A percentile compares a stretch with the other conserved stretches of the same genome.
Evolutionary conservation across 2,888 invertebrate species (phyloP).

Genomic region (Hypomecis punctinalis): DNA sequence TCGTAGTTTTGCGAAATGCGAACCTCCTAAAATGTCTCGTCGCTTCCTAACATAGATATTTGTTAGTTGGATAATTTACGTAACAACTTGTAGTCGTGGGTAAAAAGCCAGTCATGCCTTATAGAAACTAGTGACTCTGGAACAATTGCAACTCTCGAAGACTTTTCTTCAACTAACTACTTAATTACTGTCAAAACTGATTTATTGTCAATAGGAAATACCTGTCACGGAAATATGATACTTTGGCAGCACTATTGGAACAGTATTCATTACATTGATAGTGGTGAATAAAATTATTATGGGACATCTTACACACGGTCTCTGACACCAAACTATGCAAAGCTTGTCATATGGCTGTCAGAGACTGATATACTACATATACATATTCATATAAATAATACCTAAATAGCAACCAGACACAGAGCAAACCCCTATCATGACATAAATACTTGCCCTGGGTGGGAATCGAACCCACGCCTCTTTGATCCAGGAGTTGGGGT

Average conservation of each 20-base stretch:
- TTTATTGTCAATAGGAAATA: slow-evolving; percentile 22
- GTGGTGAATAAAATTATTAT: too few relatives aligned
- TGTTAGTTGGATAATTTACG: slow-evolving; percentile 35
- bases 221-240: slow-evolving; percentile 14
- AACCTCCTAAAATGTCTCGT: slow-evolving; percentile 41
- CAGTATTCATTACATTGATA: too few relatives aligned
- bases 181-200: slow-evolving; percentile 32
- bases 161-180: slow-evolving; percentile 16
- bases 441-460: too few relatives aligned
- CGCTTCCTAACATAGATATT: slow-evolving; percentile 38
- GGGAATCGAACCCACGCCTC: too few relatives aligned
- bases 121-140: slow-evolving; percentile 21
- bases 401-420: too few relatives aligned
- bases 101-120: slow-evolving; percentile 38
- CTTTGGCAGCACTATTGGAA: not conserved
- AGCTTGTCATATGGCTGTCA: too few relatives aligned
- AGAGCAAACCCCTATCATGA: too few relatives aligned
- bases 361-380: too few relatives aligned
- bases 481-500: too few relatives aligned
- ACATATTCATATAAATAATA: too few relatives aligned
- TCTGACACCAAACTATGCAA: too few relatives aligned
- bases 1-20: slow-evolving; percentile 39
- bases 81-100: slow-evolving; percentile 35
- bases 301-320: too few relatives aligned
- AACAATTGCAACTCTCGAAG: slow-evolving; percentile 23